phyloP scores from a whole-genome alignment of 2,797 vertebrate species.

The Gila robusta region DNA sequence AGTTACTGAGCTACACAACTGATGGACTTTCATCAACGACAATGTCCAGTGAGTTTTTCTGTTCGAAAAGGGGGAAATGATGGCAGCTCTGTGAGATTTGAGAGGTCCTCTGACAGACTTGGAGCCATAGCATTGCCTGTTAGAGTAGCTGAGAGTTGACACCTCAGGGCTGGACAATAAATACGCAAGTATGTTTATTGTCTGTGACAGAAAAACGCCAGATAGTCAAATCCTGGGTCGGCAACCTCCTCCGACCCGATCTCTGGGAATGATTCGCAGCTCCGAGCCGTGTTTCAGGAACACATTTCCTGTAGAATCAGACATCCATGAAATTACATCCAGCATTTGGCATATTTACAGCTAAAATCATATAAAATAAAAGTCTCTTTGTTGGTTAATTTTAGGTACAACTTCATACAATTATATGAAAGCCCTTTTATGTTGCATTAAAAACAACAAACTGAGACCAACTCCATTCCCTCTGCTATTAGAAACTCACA shows the following conservation, averaged over 20 bases:
- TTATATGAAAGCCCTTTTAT: neutral
- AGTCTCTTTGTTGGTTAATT: neutral
- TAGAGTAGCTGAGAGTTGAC: slow-evolving; percentile 28
- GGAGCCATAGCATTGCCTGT: slow-evolving; percentile 46
- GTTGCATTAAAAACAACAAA: neutral
- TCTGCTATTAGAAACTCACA: neutral
- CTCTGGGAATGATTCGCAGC: slow-evolving; percentile 96
- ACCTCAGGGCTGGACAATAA: slow-evolving; percentile 68
- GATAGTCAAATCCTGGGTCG: slow-evolving; percentile 64
- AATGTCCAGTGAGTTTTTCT: neutral
- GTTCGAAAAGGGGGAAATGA: neutral
- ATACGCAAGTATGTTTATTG: slow-evolving; percentile 62
- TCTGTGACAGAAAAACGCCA: slow-evolving; percentile 17
- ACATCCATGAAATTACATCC: neutral
- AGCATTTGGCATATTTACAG: neutral
- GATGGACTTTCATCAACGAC: neutral
- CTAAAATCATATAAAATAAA: neutral
- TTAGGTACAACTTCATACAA: neutral
- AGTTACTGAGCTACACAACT: neutral
- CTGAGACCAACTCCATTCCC: neutral
- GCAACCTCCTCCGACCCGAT: slow-evolving; percentile 86
- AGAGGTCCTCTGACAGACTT: slow-evolving; percentile 25
- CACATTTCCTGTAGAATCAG: slow-evolving; percentile 86
- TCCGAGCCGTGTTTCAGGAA: slow-evolving; percentile 98
- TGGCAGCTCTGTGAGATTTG: neutral